These are phyloP conservation scores for Patiria pectinifera DNA, from an alignment of 53 echinoderm and acorn worm genomes.

Conservation along the genomic window DNA sequence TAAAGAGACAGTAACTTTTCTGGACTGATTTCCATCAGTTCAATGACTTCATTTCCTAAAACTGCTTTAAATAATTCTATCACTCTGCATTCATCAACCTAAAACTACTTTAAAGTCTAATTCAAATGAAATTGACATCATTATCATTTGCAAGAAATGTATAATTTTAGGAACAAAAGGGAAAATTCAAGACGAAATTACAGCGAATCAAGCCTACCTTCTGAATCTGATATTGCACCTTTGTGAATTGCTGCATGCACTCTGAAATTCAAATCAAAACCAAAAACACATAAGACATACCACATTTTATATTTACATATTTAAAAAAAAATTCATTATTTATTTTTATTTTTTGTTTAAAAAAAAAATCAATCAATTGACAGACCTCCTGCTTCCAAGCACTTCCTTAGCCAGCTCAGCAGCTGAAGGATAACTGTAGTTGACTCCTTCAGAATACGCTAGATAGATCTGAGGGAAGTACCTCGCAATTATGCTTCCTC, in stretches of 20 bases:
- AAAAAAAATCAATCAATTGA: neutral
- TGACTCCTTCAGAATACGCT: slow-evolving; percentile 65
- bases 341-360: neutral
- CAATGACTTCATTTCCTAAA: neutral
- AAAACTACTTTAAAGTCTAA: no score
- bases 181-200: no score
- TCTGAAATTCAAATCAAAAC: slow-evolving; percentile 47
- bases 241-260: slow-evolving; percentile 92
- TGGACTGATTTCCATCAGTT: neutral
- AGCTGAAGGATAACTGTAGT: slow-evolving; percentile 74
- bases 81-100: no score
- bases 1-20: neutral
- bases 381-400: slow-evolving; percentile 76
- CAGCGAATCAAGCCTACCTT: slow-evolving; percentile 69
- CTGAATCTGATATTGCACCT: slow-evolving; percentile 94
- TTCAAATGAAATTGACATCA: no score
- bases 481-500: slow-evolving; percentile 65
- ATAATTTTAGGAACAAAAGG: no score
- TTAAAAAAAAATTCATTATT: no score
- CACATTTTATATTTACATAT: no score
- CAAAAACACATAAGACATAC: neutral
- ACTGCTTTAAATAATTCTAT: no score
- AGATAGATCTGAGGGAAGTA: slow-evolving; percentile 69
- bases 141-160: no score
- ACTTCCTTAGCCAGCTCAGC: slow-evolving; percentile 58